These are phyloP conservation scores for Crotalus horridus DNA, from an alignment of 2,113 vertebrate genomes.

Conservation along the genomic window DNA sequence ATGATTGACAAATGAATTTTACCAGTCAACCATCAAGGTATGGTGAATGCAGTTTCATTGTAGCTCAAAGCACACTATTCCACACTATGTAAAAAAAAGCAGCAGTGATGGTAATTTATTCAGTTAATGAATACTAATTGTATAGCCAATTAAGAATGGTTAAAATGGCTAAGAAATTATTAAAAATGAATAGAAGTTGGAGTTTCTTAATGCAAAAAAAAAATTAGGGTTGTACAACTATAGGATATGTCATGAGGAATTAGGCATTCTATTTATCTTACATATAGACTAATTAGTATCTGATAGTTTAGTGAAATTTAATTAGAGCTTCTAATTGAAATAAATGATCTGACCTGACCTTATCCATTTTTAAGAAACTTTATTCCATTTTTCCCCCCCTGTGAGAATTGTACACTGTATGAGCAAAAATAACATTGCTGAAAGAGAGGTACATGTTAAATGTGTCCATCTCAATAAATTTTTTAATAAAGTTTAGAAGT, in stretches of 20 bases:
- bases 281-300: conserved; percentile 66
- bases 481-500: conserved; percentile 17
- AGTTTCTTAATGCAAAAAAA: conserved; percentile 40
- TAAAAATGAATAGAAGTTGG: conserved; percentile 19
- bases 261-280: conserved; percentile 57
- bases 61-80: conserved; percentile 1
- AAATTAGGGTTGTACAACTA: conserved; percentile 37
- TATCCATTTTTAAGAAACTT: conserved; percentile 50
- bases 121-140: conserved; percentile 22
- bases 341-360: conserved; percentile 60
- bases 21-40: background rate
- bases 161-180: conserved; percentile 30
- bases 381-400: conserved; percentile 44
- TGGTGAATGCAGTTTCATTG: background rate
- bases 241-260: conserved; percentile 54
- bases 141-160: conserved; percentile 9
- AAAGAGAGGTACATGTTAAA: conserved; percentile 29
- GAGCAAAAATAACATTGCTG: conserved; percentile 45
- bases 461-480: conserved; percentile 1
- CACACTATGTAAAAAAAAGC: background rate
- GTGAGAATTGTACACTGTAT: conserved; percentile 41
- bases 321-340: conserved; percentile 70
- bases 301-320: conserved; percentile 70
- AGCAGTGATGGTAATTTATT: conserved; percentile 20
- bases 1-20: background rate